Evolutionary conservation across 2,113 vertebrate genomes (phyloP).

Genomic region (Mesembrinibis cayennensis): DNA sequence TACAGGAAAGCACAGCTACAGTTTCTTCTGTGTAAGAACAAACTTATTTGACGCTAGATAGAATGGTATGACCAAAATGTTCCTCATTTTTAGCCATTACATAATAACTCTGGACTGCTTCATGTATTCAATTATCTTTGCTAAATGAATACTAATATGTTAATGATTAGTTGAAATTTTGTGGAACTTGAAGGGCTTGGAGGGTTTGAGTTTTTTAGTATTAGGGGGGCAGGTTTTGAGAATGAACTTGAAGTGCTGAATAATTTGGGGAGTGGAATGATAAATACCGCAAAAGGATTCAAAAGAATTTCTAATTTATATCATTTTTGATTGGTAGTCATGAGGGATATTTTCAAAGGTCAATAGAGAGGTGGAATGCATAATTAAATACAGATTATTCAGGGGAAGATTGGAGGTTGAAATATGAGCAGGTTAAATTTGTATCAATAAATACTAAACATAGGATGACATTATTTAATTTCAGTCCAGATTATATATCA

Average conservation of each 20-base stretch:
- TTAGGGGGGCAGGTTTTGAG: background rate
- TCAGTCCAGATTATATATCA: constrained; percentile 49
- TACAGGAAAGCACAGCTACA: background rate
- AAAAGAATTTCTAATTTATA: constrained; percentile 45
- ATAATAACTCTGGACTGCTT: background rate
- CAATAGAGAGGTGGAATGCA: constrained; percentile 66
- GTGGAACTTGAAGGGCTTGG: background rate
- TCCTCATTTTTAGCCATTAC: background rate
- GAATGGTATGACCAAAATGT: background rate
- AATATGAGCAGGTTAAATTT: constrained; percentile 64
- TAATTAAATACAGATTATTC: constrained; percentile 64
- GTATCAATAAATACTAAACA: constrained; percentile 69
- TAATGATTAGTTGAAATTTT: background rate
- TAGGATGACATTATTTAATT: constrained; percentile 59
- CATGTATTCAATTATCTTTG: background rate
- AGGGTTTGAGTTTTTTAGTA: background rate
- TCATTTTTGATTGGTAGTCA: constrained; percentile 53
- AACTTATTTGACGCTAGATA: background rate
- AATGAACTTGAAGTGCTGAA: background rate
- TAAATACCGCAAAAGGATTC: constrained; percentile 4
- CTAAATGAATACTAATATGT: background rate
- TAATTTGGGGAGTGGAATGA: constrained; percentile 14
- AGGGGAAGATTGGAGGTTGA: constrained; percentile 43
- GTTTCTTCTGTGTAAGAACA: background rate
- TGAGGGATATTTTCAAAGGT: constrained; percentile 58